Percentiles rank a stretch among this genome's conserved stretches.
phyloP scores from a whole-genome alignment of 30 jellyfish, hydroid and myxozoan genomes.

The Rhopilema esculentum region DNA sequence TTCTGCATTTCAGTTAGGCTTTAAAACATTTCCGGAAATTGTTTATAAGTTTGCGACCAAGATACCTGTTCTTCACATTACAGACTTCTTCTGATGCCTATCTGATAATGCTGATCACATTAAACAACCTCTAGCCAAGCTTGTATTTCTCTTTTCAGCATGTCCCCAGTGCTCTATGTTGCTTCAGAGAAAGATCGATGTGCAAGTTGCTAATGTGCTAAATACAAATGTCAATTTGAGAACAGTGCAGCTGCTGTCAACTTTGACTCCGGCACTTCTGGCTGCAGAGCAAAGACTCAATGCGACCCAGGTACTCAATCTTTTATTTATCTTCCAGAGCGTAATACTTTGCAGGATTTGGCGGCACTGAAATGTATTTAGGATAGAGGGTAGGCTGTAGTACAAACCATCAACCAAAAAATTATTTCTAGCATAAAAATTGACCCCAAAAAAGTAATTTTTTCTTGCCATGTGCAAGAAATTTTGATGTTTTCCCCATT shows the following conservation, averaged over 20 bases:
- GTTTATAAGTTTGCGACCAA: neutral
- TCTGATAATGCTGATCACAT: too few species aligned
- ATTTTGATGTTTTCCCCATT: too few species aligned
- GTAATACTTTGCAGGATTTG: neutral
- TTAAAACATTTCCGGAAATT: neutral
- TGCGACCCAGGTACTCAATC: slow-evolving; percentile 33
- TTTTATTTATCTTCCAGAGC: neutral
- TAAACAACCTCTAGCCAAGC: too few species aligned
- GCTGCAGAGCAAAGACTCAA: slow-evolving; percentile 49
- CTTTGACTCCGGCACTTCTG: slow-evolving; percentile 32
- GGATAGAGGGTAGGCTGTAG: too few species aligned
- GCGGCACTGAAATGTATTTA: neutral
- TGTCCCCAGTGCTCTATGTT: slow-evolving; percentile 83
- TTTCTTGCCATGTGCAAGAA: too few species aligned
- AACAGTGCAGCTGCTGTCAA: slow-evolving; percentile 30
- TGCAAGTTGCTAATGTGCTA: slow-evolving; percentile 3
- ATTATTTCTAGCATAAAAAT: too few species aligned
- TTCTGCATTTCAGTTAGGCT: too few species aligned
- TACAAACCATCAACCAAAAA: too few species aligned
- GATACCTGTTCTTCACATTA: neutral
- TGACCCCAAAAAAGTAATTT: too few species aligned
- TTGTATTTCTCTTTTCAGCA: slow-evolving; percentile 54
- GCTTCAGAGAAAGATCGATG: slow-evolving; percentile 72
- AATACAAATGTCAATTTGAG: slow-evolving; percentile 32
- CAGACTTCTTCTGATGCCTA: too few species aligned